Evolutionary conservation across 2,797 vertebrate genomes (phyloP).

Genomic region (Esox lucius): DNA sequence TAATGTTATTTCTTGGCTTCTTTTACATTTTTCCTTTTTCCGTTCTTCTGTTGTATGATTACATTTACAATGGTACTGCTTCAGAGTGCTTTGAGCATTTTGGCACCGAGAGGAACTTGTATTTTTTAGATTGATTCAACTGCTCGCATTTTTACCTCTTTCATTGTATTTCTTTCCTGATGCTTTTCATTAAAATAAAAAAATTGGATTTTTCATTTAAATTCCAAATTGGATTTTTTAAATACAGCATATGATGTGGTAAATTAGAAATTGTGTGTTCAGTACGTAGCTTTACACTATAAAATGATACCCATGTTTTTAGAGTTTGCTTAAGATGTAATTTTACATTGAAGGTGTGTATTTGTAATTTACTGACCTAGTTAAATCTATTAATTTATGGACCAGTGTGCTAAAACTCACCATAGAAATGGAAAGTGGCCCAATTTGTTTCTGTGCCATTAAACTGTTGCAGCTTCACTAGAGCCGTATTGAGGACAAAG

Average conservation of each 20-base stretch:
- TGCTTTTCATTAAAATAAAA: slow-evolving; percentile 2
- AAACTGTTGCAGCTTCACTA: too few species aligned
- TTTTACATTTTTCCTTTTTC: neutral
- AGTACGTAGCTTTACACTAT: neutral
- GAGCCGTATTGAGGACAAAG: too few species aligned
- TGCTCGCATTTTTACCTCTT: neutral
- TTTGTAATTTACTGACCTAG: neutral
- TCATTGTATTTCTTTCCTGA: neutral
- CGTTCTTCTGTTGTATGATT: slow-evolving; percentile 71
- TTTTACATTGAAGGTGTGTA: neutral
- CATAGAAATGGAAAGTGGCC: too few species aligned
- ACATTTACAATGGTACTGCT: slow-evolving; percentile 7
- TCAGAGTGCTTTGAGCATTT: slow-evolving; percentile 5
- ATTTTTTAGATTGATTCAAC: slow-evolving; percentile 3
- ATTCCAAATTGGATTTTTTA: neutral
- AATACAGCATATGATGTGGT: neutral
- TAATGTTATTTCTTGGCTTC: neutral
- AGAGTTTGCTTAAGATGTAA: too few species aligned
- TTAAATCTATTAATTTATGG: neutral
- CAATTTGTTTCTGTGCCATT: too few species aligned
- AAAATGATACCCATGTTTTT: neutral
- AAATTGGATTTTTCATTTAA: too few species aligned
- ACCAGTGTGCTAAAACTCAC: neutral
- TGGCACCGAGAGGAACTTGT: neutral
- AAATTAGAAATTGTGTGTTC: neutral